Evolutionary conservation across 2,113 vertebrate genomes (phyloP).

Genomic region (Calidris pygmaea): DNA sequence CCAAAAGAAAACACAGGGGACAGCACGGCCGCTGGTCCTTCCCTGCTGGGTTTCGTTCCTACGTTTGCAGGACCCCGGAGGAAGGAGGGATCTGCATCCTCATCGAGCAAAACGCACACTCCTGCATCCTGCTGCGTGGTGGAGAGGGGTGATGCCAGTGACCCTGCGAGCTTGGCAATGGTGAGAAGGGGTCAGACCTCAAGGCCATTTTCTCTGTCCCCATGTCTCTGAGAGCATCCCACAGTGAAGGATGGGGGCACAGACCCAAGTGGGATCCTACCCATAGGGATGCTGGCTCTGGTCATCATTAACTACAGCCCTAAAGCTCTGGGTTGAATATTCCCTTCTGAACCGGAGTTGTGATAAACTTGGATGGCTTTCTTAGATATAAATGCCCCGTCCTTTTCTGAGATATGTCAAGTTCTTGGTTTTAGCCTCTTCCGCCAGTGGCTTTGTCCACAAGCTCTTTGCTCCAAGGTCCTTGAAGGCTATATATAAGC

Average conservation of each 20-base stretch:
- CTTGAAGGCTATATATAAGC: background rate
- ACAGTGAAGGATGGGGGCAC: background rate
- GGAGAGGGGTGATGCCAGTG: background rate
- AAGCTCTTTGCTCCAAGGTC: background rate
- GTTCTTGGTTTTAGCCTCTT: background rate
- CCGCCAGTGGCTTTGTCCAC: background rate
- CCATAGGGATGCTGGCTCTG: background rate
- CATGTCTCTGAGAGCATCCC: background rate
- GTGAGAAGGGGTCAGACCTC: background rate
- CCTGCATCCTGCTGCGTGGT: accelerated
- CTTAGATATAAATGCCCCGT: accelerated
- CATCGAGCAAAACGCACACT: accelerated
- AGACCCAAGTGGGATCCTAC: background rate
- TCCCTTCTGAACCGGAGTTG: background rate
- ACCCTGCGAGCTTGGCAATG: accelerated
- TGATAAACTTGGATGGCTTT: background rate
- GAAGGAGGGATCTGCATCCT: background rate
- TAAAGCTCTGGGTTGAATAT: background rate
- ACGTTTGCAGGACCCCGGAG: accelerated
- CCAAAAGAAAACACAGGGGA: background rate
- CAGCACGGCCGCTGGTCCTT: too few relatives aligned
- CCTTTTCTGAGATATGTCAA: accelerated
- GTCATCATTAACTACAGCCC: background rate
- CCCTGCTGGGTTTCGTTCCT: background rate
- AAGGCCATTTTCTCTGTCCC: accelerated